These are phyloP conservation scores for Rhingia campestris DNA, from an alignment of 2,888 invertebrate genomes.

Conservation along the genomic window DNA sequence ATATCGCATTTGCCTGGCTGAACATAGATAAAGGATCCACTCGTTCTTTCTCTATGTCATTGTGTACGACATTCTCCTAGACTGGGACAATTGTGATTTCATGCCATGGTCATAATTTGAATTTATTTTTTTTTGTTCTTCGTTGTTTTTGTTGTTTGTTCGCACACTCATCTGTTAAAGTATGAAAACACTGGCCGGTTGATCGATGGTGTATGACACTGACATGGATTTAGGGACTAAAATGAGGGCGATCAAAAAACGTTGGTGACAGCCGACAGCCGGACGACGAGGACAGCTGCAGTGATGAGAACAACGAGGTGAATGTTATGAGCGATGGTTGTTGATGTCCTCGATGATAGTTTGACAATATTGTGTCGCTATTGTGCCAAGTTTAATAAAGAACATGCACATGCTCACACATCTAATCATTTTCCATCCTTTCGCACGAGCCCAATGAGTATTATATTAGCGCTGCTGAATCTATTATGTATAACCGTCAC, in stretches of 20 bases:
- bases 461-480: background rate
- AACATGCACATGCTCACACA: slow-evolving; percentile 8
- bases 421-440: slow-evolving; percentile 23
- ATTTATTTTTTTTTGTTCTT: slow-evolving; percentile 30
- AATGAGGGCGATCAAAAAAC: slow-evolving; percentile 20
- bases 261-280: slow-evolving; percentile 27
- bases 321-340: slow-evolving; percentile 8
- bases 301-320: slow-evolving; percentile 10
- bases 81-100: slow-evolving; percentile 34
- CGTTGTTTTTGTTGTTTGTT: slow-evolving; percentile 14
- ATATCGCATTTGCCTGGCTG: background rate
- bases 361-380: slow-evolving; percentile 10
- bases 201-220: slow-evolving; percentile 27
- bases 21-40: slow-evolving; percentile 16
- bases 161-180: background rate
- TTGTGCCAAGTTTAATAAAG: slow-evolving; percentile 13
- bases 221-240: slow-evolving; percentile 43
- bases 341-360: slow-evolving; percentile 32
- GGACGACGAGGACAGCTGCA: too few species aligned
- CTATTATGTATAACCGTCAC: slow-evolving; percentile 39
- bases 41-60: background rate
- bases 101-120: slow-evolving; percentile 61
- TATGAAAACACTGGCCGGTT: slow-evolving; percentile 5
- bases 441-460: background rate
- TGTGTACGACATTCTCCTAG: background rate